Conservation (phyloP, 1,140 invertebrate species). For the Magallana gigas region DNA sequence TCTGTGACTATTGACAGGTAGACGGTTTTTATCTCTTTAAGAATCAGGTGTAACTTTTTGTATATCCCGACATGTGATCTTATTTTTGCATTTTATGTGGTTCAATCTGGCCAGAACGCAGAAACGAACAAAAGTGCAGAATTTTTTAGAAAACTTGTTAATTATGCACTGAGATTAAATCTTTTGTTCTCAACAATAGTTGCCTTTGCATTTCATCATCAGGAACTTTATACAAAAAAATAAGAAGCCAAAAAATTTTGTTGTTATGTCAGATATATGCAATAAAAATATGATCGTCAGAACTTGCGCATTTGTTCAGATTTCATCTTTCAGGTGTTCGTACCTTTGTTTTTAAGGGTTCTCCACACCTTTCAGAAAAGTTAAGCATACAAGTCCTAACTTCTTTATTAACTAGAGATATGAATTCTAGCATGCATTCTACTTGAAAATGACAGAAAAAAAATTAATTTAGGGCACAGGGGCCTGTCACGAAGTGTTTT, state of each 20-base stretch:
- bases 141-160: slow-evolving; percentile 21
- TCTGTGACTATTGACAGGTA: background rate
- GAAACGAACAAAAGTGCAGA: slow-evolving; percentile 9
- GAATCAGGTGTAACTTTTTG: slow-evolving; percentile 4
- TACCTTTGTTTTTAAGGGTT: no score
- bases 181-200: slow-evolving; percentile 36
- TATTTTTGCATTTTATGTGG: background rate
- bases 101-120: slow-evolving; percentile 18
- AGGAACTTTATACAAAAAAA: slow-evolving; percentile 20
- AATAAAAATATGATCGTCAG: slow-evolving; percentile 30
- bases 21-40: background rate
- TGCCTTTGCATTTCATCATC: slow-evolving; percentile 36
- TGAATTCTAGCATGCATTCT: no score
- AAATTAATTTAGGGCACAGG: no score
- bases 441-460: no score
- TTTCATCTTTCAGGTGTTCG: background rate
- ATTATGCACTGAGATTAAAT: slow-evolving; percentile 38
- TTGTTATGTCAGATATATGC: slow-evolving; percentile 36
- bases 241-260: slow-evolving; percentile 33
- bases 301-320: background rate
- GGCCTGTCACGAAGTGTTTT: no score
- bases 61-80: background rate
- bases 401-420: no score
- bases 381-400: no score
- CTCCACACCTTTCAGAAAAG: no score